A percentile compares a stretch with the other conserved stretches of the same genome.
Evolutionary conservation across 2,113 vertebrate genomes (phyloP).

Genomic region (Zeus faber): DNA sequence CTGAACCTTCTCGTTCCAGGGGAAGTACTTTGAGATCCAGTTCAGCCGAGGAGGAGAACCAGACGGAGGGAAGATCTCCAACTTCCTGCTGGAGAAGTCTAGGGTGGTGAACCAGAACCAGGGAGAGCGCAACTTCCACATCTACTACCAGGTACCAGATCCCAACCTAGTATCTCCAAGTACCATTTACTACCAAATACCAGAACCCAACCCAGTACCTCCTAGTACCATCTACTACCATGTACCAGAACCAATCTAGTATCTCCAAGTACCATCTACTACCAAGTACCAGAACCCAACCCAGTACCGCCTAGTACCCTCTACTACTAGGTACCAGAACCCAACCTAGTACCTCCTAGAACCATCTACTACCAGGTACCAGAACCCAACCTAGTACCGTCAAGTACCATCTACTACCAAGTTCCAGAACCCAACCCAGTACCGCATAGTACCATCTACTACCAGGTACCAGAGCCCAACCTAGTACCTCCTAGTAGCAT

Average conservation of each 20-base stretch:
- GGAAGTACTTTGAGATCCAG: conserved; percentile 87
- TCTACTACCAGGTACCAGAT: conserved; percentile 80
- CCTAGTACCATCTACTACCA: background rate
- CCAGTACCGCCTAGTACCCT: background rate
- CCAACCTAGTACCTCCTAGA: background rate
- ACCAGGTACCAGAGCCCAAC: background rate
- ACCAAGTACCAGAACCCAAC: too few relatives aligned
- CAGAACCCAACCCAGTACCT: background rate
- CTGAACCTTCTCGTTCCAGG: conserved; percentile 59
- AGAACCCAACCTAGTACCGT: background rate
- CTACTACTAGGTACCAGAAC: background rate
- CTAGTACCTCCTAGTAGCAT: background rate
- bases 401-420: background rate
- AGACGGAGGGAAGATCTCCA: conserved; percentile 82
- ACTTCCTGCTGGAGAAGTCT: conserved; percentile 83
- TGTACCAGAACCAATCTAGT: background rate
- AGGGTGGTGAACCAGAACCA: conserved; percentile 80
- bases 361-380: background rate
- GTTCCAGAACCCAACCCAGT: too few relatives aligned
- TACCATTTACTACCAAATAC: conserved; percentile 2
- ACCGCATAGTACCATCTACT: too few relatives aligned
- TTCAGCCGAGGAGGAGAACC: conserved; percentile 83
- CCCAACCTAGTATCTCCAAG: background rate
- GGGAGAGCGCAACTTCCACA: conserved; percentile 82
- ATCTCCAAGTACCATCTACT: too few relatives aligned